Evolutionary conservation across 2,888 invertebrate species (phyloP), one percentile per base, ranked within the genome.

Genomic region (Alloplasta piceator): DNA sequence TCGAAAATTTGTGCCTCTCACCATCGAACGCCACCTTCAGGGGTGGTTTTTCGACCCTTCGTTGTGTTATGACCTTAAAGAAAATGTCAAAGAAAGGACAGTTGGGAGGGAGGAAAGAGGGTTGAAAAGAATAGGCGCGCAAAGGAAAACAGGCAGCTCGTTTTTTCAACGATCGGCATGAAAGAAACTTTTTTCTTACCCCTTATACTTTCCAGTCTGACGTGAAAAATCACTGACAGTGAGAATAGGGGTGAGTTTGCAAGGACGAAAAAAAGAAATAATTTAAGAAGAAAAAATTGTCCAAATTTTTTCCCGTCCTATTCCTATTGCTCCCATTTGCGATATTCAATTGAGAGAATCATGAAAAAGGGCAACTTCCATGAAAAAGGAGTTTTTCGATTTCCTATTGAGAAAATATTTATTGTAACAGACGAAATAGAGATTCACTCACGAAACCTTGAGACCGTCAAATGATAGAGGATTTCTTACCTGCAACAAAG

Each of bases 401-500:
- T 26, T 26, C 26, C 26, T 26, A 26, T 26, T 26, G 26, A 3
- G 3, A 26, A 26, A 26, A 26, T 36, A 48, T 50, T 26, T 38
- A 52, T 12, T 38, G n/a, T 26, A 52, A n/a, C 48, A 26, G 26
- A 5, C 14, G 12, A 61, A 72, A 12, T 12, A 12, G 4, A 41
- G 26, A 6, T 14, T 63, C 0, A 72, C 82, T 83, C 71, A 83
- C 82, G 61, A 61, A 50, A 58, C 12, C 5, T 43, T 9, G 61
- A 58, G 41, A 70, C 43, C 16, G 38, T 64, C n/a, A 43, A 39
- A 39, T 66, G 5, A 12, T 14, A 26, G 48, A 76, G 75, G 68
- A 26, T 39, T 73, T 83, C 84, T 89, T 89, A 90, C 89, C 89
- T 89, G 88, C 10, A 89, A 89, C 87, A 90, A 67, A 89, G 67